Percentiles rank a stretch among this genome's conserved stretches.
Evolutionary conservation across 2,113 vertebrate species (phyloP).

Genomic region (Seriola quinqueradiata): DNA sequence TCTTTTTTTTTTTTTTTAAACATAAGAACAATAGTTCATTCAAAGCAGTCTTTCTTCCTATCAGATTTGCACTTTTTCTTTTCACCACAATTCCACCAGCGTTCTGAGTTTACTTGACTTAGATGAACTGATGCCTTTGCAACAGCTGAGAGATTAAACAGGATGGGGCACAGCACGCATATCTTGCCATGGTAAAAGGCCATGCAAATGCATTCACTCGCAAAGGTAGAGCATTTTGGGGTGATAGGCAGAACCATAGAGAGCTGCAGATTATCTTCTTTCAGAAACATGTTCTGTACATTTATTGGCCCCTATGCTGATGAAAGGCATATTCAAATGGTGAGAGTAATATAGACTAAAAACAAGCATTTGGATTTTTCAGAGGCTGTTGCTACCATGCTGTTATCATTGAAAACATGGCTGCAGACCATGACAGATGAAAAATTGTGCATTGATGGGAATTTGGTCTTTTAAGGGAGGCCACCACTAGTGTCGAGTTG

Average conservation of each 20-base stretch:
- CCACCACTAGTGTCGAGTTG: neutral
- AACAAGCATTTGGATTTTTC: neutral
- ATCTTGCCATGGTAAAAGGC: conserved; percentile 6
- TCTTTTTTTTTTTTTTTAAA: neutral
- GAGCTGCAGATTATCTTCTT: conserved; percentile 11
- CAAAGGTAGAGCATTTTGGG: conserved; percentile 2
- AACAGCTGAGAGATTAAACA: conserved; percentile 5
- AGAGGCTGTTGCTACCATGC: neutral
- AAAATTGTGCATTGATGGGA: neutral
- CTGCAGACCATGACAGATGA: neutral
- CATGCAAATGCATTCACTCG: neutral
- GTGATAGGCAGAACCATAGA: conserved; percentile 21
- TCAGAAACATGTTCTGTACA: conserved; percentile 17
- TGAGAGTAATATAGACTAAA: neutral
- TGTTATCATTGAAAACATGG: neutral
- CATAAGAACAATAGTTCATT: neutral
- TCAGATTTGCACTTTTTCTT: neutral
- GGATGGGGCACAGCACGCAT: neutral
- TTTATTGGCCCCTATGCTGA: neutral
- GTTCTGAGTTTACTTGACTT: neutral
- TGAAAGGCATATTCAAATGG: neutral
- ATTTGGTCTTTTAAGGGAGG: neutral
- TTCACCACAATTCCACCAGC: neutral
- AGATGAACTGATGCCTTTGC: conserved; percentile 6
- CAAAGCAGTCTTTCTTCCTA: neutral